These are phyloP conservation scores for Amorpha juglandis DNA, from an alignment of 2,888 invertebrate genomes.

Conservation along the genomic window DNA sequence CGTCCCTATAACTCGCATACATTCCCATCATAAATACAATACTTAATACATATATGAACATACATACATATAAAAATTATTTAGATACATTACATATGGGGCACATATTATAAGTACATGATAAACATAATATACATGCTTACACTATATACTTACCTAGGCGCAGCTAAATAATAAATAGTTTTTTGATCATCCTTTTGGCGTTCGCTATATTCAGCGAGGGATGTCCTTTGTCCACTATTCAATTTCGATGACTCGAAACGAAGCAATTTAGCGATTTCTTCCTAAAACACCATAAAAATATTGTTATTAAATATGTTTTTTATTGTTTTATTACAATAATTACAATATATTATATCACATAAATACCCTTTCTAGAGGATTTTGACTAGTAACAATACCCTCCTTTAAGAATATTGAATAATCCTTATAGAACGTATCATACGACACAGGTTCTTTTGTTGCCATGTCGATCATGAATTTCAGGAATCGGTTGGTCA, in stretches of 20 bases:
- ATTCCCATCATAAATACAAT: too few relatives aligned
- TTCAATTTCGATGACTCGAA: constrained; percentile 95
- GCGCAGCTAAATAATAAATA: constrained; percentile 97
- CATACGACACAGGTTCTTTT: constrained; percentile 92
- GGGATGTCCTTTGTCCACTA: constrained; percentile 88
- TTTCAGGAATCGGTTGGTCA: constrained; percentile 92
- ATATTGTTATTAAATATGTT: neutral
- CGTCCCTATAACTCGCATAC: too few relatives aligned
- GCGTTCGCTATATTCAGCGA: constrained; percentile 91
- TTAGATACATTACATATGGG: too few relatives aligned
- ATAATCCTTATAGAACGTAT: constrained; percentile 95
- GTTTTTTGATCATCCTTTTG: constrained; percentile 92
- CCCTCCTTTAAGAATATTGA: constrained; percentile 97
- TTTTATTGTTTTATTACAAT: neutral
- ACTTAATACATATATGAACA: too few relatives aligned
- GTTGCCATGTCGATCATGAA: constrained; percentile 93
- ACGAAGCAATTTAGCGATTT: constrained; percentile 93
- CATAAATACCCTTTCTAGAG: constrained; percentile 89
- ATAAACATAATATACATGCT: too few relatives aligned
- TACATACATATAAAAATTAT: too few relatives aligned
- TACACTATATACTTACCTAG: too few relatives aligned
- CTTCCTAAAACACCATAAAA: constrained; percentile 86
- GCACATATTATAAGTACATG: too few relatives aligned
- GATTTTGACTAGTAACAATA: constrained; percentile 92
- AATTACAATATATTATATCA: constrained; percentile 12